Percentiles rank a stretch among this genome's conserved stretches.
Conservation (phyloP, 2,888 invertebrate species). For the Aelia acuminata region DNA sequence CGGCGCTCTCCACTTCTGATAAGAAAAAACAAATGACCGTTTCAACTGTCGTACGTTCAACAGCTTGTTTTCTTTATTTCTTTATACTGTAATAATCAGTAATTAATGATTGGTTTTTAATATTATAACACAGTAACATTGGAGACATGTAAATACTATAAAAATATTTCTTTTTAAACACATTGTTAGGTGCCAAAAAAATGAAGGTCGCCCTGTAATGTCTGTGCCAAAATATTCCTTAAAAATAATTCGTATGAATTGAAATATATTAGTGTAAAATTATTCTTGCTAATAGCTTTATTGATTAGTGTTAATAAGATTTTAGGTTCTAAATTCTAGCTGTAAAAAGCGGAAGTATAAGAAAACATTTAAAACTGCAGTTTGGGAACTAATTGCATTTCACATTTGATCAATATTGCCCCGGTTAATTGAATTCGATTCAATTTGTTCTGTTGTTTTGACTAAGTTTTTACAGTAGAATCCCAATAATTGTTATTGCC, state of each 20-base stretch:
- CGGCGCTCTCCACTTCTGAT: conserved; percentile 5
- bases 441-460: neutral
- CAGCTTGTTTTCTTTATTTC: neutral
- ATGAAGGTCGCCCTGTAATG: neutral
- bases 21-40: conserved; percentile 13
- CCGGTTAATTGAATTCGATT: neutral
- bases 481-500: no score
- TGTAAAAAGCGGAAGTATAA: neutral
- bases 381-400: neutral
- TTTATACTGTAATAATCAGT: neutral
- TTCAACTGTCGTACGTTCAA: neutral
- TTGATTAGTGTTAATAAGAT: neutral
- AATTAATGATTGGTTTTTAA: neutral
- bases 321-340: neutral
- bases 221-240: neutral
- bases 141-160: neutral
- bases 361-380: neutral
- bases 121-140: neutral
- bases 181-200: neutral
- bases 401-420: neutral
- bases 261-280: neutral
- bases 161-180: neutral
- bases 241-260: neutral
- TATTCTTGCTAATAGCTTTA: neutral
- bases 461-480: no score